Conservation (phyloP, 37 sponge, comb jelly and placozoan species). For the Crambe crambe region DNA sequence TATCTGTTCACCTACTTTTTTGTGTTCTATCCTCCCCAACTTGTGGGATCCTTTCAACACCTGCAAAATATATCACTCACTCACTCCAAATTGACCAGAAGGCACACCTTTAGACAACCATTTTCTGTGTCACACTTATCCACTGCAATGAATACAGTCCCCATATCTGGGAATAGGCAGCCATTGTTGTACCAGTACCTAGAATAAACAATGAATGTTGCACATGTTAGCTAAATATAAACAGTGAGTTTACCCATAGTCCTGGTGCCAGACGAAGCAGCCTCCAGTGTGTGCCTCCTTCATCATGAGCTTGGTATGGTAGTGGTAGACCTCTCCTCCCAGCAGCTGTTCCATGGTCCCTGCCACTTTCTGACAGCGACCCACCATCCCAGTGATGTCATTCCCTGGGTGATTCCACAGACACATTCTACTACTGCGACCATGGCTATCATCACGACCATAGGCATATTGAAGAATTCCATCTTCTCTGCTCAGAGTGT, state of each 20-base stretch:
- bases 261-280: constrained; percentile 95
- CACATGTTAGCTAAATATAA: too few relatives aligned
- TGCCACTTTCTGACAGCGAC: constrained; percentile 78
- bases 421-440: constrained; percentile 64
- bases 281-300: constrained; percentile 94
- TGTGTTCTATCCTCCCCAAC: constrained; percentile 81
- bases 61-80: constrained; percentile 40
- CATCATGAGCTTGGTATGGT: constrained; percentile 96
- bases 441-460: constrained; percentile 63
- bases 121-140: constrained; percentile 85
- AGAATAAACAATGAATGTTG: not conserved
- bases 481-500: constrained; percentile 54
- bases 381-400: constrained; percentile 86
- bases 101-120: constrained; percentile 80
- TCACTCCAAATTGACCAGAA: not conserved
- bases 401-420: constrained; percentile 88
- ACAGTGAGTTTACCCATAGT: constrained; percentile 73
- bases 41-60: constrained; percentile 82
- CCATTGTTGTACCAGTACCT: constrained; percentile 96
- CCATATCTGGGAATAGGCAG: constrained; percentile 87
- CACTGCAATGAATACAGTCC: constrained; percentile 88
- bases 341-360: constrained; percentile 85
- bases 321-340: constrained; percentile 94
- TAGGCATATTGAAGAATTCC: constrained; percentile 64
- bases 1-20: constrained; percentile 68